Base-by-base conservation (phyloP, 1,140 invertebrate genomes). In the Muscidifurax raptorellus region DNA sequence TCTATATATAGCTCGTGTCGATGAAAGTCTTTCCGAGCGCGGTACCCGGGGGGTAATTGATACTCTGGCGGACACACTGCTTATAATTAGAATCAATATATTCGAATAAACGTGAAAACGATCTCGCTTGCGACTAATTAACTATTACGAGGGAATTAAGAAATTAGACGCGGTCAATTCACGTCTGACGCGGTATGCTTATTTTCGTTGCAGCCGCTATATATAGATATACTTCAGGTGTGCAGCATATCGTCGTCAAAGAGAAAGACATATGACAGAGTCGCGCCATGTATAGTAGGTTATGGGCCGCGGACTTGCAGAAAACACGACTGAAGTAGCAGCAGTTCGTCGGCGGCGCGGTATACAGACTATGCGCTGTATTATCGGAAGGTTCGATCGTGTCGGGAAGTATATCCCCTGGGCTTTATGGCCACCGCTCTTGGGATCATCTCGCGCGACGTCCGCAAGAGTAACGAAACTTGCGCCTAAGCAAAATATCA, bases 41-140 rank as follows among this genome's bases (percentile, higher is more conserved):
- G 13, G 15, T 0, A 59, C 1, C 15, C 6, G 52, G n/a, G n/a
- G n/a, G n/a, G 18, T 59, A 59, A 59, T n/a, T 59, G 52, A 59
- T 59, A 59, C 4, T 59, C 52, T 22, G 22, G 7, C 15, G 22
- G 52, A 18, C 15, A 13, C 44, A 59, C 64, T 69, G 44, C 69
- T 69, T 71, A 28, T 71, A 71, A 80, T 40, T 32, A n/a, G 22
- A 47, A 30, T 66, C 36, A 66, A n/a, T n/a, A n/a, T n/a, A n/a
- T n/a, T n/a, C n/a, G n/a, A n/a, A n/a, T n/a, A n/a, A n/a, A 36
- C 18, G 18, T 32, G 10, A 18, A 30, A 6, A 13, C 44, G 44
- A 47, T 47, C 22, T 59, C 52, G n/a, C 52, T 40, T 40, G 25
- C 18, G 5, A 5, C 52, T 59, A 59, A 59, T 59, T 59, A 59